Evolutionary conservation across 35 echinoderm and acorn worm species (phyloP).

Genomic region (Lytechinus pictus): DNA sequence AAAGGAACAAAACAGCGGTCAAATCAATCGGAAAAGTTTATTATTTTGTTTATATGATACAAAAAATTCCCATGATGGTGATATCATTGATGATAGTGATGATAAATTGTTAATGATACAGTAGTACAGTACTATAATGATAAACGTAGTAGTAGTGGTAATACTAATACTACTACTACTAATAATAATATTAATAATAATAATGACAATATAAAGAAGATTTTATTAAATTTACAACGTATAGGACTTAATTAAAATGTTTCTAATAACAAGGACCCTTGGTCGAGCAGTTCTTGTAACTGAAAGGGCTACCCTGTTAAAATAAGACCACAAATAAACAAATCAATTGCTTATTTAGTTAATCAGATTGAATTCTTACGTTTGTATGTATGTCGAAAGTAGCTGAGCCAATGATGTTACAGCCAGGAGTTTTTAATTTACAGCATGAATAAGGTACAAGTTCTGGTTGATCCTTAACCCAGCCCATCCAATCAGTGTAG

Average conservation of each 20-base stretch:
- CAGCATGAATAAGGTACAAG: neutral
- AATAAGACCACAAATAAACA: neutral
- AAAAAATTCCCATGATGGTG: no score
- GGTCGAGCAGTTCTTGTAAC: neutral
- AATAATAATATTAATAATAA: no score
- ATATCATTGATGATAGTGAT: no score
- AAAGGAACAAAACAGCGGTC: constrained; percentile 8
- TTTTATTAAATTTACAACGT: no score
- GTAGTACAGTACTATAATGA: no score
- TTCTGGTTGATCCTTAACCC: neutral
- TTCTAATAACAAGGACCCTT: neutral
- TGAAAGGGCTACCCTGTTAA: neutral
- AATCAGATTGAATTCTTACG: neutral
- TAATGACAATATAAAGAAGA: no score
- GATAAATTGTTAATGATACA: no score
- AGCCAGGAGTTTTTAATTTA: neutral
- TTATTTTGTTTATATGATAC: neutral
- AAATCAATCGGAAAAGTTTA: neutral
- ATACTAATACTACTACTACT: no score
- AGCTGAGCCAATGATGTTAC: neutral
- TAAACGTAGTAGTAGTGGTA: no score
- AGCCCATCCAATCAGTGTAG: neutral
- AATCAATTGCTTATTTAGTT: no score
- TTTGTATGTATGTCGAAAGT: neutral
- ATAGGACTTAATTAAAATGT: no score